Percentiles rank a stretch among this genome's conserved stretches.
Conservation (phyloP, 2,113 vertebrate species). For the Sander lucioperca region DNA sequence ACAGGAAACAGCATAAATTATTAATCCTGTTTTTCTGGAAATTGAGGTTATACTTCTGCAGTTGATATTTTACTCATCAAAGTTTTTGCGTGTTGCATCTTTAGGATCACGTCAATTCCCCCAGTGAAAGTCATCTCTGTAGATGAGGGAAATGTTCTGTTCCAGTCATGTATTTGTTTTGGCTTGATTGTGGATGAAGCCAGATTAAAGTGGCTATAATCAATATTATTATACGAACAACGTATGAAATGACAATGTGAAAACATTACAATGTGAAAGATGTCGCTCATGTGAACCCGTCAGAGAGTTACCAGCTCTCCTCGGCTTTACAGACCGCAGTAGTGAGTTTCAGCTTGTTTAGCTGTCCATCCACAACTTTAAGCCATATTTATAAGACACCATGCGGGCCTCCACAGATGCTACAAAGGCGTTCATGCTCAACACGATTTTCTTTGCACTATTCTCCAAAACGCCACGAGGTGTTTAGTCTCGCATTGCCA, state of each 20-base stretch:
- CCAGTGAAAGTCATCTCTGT: constrained; percentile 23
- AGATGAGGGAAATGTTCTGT: background rate
- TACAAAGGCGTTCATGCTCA: no score
- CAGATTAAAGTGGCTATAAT: background rate
- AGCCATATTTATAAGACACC: no score
- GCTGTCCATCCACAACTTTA: no score
- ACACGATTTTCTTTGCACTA: no score
- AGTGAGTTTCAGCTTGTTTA: no score
- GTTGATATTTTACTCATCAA: background rate
- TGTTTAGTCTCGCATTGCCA: no score
- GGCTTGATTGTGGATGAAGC: background rate
- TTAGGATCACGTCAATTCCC: background rate
- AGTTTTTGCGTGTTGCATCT: background rate
- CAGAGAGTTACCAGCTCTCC: background rate
- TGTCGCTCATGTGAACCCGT: background rate
- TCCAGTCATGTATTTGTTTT: background rate
- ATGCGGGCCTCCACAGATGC: no score
- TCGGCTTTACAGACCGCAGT: no score
- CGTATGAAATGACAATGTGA: background rate
- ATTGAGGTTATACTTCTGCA: background rate
- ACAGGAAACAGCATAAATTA: background rate
- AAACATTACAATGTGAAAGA: background rate
- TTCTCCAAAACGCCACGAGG: no score
- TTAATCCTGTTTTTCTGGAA: constrained; percentile 17
- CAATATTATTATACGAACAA: background rate